Base-by-base conservation (phyloP, 2,113 vertebrate species). In the Hyaena hyaena region DNA sequence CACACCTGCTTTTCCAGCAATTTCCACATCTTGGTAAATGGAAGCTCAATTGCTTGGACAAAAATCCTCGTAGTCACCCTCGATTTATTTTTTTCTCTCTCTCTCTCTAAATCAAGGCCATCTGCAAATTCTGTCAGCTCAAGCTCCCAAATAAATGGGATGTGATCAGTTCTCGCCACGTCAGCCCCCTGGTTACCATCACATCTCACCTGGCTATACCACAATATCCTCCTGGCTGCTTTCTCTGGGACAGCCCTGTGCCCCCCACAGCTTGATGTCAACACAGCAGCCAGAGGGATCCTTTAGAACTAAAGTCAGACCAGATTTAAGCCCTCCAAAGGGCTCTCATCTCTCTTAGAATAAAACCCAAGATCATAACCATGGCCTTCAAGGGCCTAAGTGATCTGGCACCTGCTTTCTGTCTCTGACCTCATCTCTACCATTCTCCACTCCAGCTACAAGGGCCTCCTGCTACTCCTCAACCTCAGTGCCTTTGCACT, bases 161-260 rank as follows among this genome's bases (percentile, higher is more conserved):
- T 45, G 73, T 76, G 71, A 10, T 21, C 16, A 7, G 33, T 16
- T 69, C 80, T 45, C 17, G 19, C 69, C 5, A 9, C 15, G 7
- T 26, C 50, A 33, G 8, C 10, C 19, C 15, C 48, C 28, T 2
- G 0, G 14, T 16, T 68, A 7, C 12, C 0, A 0, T 15, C 33
- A 7, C 5, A 50, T 23, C 53, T 50, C 35, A 17, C 15, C 1
- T 0, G n/a, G 39, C 14, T 1, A 14, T 33, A 14, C 26, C 2
- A 0, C 1, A 16, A 4, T 11, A 6, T 10, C 19, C 4, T 33
- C 33, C 61, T 17, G 31, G 10, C 7, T 5, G 2, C 24, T 50
- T 33, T n/a, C 35, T 28, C 33, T 15, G 2, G 21, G 65, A 5
- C 71, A 33, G 48, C 39, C 33, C 16, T 21, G 15, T 26, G 55